phyloP scores from a whole-genome alignment of 2,888 invertebrate species.

The Punctoribates punctum region DNA sequence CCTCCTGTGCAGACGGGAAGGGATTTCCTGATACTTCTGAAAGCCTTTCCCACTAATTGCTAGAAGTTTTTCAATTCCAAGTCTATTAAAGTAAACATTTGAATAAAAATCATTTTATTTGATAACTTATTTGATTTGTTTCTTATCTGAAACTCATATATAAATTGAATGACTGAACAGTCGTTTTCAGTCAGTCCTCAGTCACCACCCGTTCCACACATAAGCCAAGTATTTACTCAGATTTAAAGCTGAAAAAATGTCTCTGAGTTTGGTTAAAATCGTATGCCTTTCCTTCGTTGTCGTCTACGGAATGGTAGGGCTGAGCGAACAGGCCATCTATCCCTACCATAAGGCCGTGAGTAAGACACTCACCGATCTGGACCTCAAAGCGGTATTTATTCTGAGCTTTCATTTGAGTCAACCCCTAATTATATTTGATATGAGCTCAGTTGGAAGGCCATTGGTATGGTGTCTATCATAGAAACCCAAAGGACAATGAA shows the following conservation, averaged over 20 bases:
- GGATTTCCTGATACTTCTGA: too few relatives aligned
- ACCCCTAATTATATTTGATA: neutral
- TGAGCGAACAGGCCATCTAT: conserved; percentile 11
- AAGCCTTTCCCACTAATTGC: too few relatives aligned
- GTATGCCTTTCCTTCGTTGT: neutral
- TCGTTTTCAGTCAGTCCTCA: neutral
- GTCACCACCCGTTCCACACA: neutral
- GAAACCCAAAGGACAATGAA: too few relatives aligned
- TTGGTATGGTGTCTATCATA: conserved; percentile 18
- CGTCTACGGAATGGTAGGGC: neutral
- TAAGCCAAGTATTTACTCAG: neutral
- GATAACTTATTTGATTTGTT: neutral
- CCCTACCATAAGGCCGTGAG: neutral
- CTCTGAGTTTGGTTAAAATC: neutral
- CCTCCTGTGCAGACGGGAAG: too few relatives aligned
- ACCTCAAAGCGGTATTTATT: conserved; percentile 1
- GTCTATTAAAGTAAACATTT: neutral
- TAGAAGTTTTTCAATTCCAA: too few relatives aligned
- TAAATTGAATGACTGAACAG: too few relatives aligned
- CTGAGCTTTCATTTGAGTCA: neutral
- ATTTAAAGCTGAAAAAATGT: neutral
- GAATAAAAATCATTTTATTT: neutral
- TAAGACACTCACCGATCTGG: neutral
- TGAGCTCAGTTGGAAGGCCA: neutral
- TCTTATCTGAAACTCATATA: too few relatives aligned